Base-by-base conservation (phyloP, 2,888 invertebrate species). In the Megalurothrips usitatus region DNA sequence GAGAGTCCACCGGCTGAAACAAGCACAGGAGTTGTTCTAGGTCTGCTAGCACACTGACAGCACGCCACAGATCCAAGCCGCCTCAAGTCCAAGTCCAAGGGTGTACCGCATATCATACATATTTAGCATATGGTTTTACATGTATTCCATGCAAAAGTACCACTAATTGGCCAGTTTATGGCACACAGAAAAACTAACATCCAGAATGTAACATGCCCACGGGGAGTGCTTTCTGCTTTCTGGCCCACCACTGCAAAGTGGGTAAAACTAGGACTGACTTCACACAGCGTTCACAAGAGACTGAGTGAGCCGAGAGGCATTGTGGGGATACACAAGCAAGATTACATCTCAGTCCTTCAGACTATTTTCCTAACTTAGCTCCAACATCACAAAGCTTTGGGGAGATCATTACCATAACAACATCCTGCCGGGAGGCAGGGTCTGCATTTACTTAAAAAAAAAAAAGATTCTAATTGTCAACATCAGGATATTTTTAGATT, bases 1-100 rank as follows among this genome's bases (percentile, higher is more conserved):
- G 87, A 94, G 92, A 17, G 94, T 92, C 92, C 94, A 93, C 52
- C 94, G 92, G 87, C 95, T 95, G 82, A 86, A 90, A 86, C 87
- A 83, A 83, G 81, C 82, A 83, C 82, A 82, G 81, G 81, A 82
- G 78, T 80, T 82, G 79, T 34, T 79, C 19, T 19, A 78, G 68
- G 14, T 43, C 17, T 49, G 17, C 17, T 43, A 48, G 78, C 34
- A 43, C 34, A 43, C 78, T 12, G 47, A 43, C 47, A 19, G 19
- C 78, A n/a, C 8, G 78, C 47, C 11, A 78, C 12, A n/a, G 34
- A 43, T 43, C 47, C 26, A 79, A 79, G 6, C 19, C 58, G 14
- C 19, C 58, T 19, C 19, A 58, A 58, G 19, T 58, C 19, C 23
- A 23, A 26, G 68, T 75, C 68, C 68, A 75, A 75, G 68, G 68